These are phyloP conservation scores for Ianthella basta DNA, from an alignment of 37 sponge, comb jelly and placozoan genomes.

Conservation along the genomic window DNA sequence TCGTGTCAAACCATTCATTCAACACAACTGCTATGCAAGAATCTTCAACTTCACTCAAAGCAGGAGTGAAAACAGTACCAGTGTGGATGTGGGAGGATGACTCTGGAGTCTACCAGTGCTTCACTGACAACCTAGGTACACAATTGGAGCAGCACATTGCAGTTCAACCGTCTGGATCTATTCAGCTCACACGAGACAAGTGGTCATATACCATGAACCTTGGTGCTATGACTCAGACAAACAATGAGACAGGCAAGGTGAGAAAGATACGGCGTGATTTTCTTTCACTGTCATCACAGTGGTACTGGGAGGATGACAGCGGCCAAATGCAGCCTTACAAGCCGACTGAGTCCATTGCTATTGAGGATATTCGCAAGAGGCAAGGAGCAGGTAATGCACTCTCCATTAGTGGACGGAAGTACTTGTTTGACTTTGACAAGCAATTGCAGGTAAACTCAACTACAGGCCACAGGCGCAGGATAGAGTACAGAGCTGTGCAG, in stretches of 20 bases:
- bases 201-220: constrained; percentile 51
- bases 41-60: not conserved
- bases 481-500: too few species aligned
- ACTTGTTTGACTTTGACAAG: constrained; percentile 12
- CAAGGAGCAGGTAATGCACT: not conserved
- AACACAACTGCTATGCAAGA: too few species aligned
- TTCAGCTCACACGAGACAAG: not conserved
- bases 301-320: constrained; percentile 57
- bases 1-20: too few species aligned
- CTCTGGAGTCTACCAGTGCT: constrained; percentile 41
- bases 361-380: constrained; percentile 46
- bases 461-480: constrained; percentile 14
- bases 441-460: constrained; percentile 13
- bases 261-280: constrained; percentile 13
- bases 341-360: constrained; percentile 34
- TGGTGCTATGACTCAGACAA: constrained; percentile 70
- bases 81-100: constrained; percentile 67
- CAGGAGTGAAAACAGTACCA: not conserved
- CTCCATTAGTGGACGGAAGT: not conserved
- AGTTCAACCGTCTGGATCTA: constrained; percentile 20
- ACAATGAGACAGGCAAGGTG: constrained; percentile 33
- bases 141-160: constrained; percentile 26
- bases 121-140: not conserved
- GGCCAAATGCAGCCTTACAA: constrained; percentile 37
- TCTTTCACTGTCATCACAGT: constrained; percentile 17